phyloP scores from a whole-genome alignment of 2,113 vertebrate species.

The Herpailurus yagouaroundi region DNA sequence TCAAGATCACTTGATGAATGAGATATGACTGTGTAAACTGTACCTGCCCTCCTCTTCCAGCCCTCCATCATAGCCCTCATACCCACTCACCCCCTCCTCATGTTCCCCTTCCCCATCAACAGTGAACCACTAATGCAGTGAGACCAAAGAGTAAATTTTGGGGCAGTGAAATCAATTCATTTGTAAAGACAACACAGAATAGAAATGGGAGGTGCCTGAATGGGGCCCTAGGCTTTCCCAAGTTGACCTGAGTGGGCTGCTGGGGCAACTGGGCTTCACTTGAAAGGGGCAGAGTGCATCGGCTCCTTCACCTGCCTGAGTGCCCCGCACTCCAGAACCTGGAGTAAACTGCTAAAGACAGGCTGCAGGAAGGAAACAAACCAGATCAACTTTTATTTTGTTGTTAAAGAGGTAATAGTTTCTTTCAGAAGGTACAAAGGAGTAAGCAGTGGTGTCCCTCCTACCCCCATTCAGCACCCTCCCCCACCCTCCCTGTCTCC shows the following conservation, averaged over 20 bases:
- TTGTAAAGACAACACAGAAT: conserved; percentile 31
- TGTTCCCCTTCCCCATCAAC: neutral
- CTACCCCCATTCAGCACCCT: neutral
- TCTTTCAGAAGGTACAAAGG: conserved; percentile 24
- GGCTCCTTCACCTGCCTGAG: neutral
- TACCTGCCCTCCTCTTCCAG: neutral
- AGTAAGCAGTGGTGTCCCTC: neutral
- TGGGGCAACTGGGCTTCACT: neutral
- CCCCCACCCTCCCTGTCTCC: neutral
- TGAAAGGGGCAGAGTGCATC: neutral
- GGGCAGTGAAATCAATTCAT: conserved; percentile 59
- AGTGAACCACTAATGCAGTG: neutral
- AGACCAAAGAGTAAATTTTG: conserved; percentile 58
- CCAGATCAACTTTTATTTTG: conserved; percentile 6
- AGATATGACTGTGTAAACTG: neutral
- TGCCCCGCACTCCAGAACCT: neutral
- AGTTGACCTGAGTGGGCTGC: conserved; percentile 28
- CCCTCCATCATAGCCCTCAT: neutral
- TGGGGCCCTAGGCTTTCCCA: neutral
- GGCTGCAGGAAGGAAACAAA: conserved; percentile 11
- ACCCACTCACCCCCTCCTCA: neutral
- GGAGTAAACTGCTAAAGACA: neutral
- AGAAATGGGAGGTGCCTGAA: neutral
- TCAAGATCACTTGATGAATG: neutral
- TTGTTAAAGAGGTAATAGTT: conserved; percentile 40